Evolutionary conservation across 2,113 vertebrate species (phyloP).

Genomic region (Larimichthys crocea): DNA sequence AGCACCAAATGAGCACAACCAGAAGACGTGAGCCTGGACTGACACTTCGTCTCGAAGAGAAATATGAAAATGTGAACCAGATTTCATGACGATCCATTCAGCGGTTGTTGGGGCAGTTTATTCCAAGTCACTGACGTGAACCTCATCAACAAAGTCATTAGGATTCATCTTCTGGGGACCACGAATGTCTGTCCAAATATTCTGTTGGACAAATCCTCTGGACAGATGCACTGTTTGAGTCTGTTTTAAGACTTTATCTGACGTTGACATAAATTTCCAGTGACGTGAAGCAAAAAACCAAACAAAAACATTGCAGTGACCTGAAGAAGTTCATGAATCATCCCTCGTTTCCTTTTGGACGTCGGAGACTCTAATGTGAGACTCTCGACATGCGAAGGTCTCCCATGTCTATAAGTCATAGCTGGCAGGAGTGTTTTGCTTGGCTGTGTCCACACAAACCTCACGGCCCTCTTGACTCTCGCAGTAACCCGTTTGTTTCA

Average conservation of each 20-base stretch:
- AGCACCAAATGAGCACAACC: too few species aligned
- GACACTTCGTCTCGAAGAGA: background rate
- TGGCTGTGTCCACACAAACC: conserved; percentile 24
- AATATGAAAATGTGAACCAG: background rate
- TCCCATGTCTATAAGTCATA: conserved; percentile 18
- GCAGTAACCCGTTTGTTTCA: conserved; percentile 8
- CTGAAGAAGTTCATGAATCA: background rate
- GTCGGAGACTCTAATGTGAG: background rate
- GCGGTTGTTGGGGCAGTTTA: background rate
- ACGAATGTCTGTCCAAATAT: background rate
- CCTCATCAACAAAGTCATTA: too few species aligned
- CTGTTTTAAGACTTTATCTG: background rate
- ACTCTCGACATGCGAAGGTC: background rate
- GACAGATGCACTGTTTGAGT: background rate
- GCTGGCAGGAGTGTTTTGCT: conserved; percentile 25
- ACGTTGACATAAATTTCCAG: background rate
- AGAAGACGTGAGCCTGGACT: too few species aligned
- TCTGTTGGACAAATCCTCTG: too few species aligned
- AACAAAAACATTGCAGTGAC: background rate
- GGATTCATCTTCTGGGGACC: background rate
- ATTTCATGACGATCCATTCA: background rate
- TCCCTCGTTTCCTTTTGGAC: conserved; percentile 30
- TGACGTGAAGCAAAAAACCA: background rate
- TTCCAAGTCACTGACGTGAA: too few species aligned
- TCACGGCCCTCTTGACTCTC: background rate